phyloP scores from a whole-genome alignment of 2,888 invertebrate genomes.

The Cephalotes varians region DNA sequence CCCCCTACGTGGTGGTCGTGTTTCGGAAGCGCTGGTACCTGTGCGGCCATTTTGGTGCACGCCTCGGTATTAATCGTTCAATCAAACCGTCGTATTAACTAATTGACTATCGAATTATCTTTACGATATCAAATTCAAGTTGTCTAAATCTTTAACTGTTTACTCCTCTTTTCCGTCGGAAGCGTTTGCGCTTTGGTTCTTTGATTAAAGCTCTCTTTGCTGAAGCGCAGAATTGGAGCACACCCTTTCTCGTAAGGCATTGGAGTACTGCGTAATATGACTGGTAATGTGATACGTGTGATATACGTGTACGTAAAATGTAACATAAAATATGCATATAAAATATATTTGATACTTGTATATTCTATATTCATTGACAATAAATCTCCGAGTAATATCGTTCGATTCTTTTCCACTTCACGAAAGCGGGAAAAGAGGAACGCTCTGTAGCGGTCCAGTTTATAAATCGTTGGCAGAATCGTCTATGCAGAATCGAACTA shows the following conservation, averaged over 20 bases:
- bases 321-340: neutral
- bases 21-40: constrained; percentile 50
- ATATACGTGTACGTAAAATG: neutral
- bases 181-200: constrained; percentile 63
- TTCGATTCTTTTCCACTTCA: neutral
- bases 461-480: constrained; percentile 6
- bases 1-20: constrained; percentile 55
- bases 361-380: neutral
- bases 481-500: constrained; percentile 8
- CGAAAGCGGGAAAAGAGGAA: constrained; percentile 30
- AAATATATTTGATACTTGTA: neutral
- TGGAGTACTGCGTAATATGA: constrained; percentile 13
- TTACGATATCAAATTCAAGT: neutral
- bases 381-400: neutral
- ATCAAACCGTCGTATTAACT: constrained; percentile 11
- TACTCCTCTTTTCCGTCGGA: constrained; percentile 59
- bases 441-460: constrained; percentile 10
- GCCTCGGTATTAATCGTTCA: constrained; percentile 35
- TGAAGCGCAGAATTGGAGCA: constrained; percentile 32
- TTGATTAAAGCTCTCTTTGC: constrained; percentile 10
- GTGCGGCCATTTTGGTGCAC: constrained; percentile 83
- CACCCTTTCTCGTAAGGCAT: constrained; percentile 16
- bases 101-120: neutral
- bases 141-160: constrained; percentile 52
- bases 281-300: neutral